Evolutionary conservation across 2,888 invertebrate genomes (phyloP).

Genomic region (Portevinia maculata): DNA sequence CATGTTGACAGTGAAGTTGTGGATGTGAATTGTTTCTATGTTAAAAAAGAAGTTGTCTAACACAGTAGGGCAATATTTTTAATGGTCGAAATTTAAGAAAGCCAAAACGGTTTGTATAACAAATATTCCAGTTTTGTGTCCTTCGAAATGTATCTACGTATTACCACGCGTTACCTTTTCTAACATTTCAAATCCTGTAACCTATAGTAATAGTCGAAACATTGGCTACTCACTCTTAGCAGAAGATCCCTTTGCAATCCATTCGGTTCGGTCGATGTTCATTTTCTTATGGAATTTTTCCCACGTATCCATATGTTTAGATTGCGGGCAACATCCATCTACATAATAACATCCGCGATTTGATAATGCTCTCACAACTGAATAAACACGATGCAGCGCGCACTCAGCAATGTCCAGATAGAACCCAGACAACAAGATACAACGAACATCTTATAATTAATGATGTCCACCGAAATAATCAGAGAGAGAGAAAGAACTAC

Average conservation of each 20-base stretch:
- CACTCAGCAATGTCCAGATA: conserved; percentile 35
- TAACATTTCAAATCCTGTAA: too few relatives aligned
- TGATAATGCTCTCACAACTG: conserved; percentile 32
- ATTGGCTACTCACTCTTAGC: background rate
- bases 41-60: too few relatives aligned
- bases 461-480: conserved; percentile 67
- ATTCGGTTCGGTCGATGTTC: background rate
- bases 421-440: conserved; percentile 35
- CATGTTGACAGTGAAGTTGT: too few relatives aligned
- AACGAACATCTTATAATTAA: conserved; percentile 67
- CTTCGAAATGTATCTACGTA: too few relatives aligned
- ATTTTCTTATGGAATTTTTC: conserved; percentile 26
- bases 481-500: conserved; percentile 5
- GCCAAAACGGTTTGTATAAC: too few relatives aligned
- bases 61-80: too few relatives aligned
- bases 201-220: too few relatives aligned
- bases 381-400: conserved; percentile 12
- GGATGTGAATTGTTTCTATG: too few relatives aligned
- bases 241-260: background rate
- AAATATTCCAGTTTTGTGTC: too few relatives aligned
- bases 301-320: conserved; percentile 38
- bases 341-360: conserved; percentile 24
- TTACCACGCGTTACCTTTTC: too few relatives aligned
- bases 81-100: too few relatives aligned
- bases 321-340: conserved; percentile 12